phyloP scores from a whole-genome alignment of 2,888 invertebrate genomes.

The Deroplatys truncata region DNA sequence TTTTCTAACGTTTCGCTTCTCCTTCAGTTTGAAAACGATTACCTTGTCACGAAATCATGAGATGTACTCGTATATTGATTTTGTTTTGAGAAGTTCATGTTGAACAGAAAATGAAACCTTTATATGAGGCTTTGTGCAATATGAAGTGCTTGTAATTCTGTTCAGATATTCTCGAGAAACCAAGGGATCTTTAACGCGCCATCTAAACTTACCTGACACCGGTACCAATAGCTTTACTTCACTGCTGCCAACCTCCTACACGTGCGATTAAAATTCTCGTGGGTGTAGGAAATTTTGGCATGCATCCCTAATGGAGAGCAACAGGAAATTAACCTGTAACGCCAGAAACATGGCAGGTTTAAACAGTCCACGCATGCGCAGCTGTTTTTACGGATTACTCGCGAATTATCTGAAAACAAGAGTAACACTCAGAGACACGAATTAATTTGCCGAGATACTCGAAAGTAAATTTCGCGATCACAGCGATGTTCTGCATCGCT shows the following conservation, averaged over 20 bases:
- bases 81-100: too few relatives aligned
- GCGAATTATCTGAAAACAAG: not conserved
- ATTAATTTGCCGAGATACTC: constrained; percentile 1
- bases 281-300: not conserved
- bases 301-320: not conserved
- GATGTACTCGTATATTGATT: too few relatives aligned
- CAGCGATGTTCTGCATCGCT: not conserved
- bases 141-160: not conserved
- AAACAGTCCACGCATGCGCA: not conserved
- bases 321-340: not conserved
- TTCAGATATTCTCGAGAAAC: not conserved
- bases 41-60: too few relatives aligned
- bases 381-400: not conserved
- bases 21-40: too few relatives aligned
- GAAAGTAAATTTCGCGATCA: constrained; percentile 2
- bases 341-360: not conserved
- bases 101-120: too few relatives aligned
- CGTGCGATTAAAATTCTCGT: not conserved
- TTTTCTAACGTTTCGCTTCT: too few relatives aligned
- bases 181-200: not conserved
- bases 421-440: not conserved
- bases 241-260: not conserved
- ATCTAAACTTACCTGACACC: not conserved
- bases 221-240: not conserved
- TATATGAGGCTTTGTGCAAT: too few relatives aligned